A percentile compares a stretch with the other conserved stretches of the same genome.
phyloP scores from a whole-genome alignment of 2,797 vertebrate species.

The Spheniscus humboldti region DNA sequence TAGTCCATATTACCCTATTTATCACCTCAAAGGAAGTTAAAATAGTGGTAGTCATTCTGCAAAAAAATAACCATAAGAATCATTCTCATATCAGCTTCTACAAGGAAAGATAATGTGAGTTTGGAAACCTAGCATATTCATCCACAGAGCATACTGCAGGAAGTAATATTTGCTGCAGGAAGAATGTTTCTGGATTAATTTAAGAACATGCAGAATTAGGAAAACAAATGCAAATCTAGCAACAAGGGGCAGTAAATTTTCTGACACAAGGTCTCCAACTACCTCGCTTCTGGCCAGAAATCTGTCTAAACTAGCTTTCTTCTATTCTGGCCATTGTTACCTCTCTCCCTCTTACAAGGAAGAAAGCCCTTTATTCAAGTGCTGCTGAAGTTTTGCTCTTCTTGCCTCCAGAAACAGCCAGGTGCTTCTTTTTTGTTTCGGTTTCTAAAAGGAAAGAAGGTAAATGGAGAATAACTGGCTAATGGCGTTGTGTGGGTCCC shows the following conservation, averaged over 20 bases:
- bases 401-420: not conserved
- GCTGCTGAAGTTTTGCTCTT: not conserved
- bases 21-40: not conserved
- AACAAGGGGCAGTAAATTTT: not conserved
- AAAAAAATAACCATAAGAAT: not conserved
- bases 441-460: not conserved
- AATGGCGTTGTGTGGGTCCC: not conserved
- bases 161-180: not conserved
- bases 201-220: not conserved
- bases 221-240: constrained; percentile 12
- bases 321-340: not conserved
- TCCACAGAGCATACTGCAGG: not conserved
- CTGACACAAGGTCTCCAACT: not conserved
- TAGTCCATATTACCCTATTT: not conserved
- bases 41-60: not conserved
- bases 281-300: not conserved
- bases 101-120: not conserved
- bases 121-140: not conserved
- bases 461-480: not conserved
- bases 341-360: not conserved
- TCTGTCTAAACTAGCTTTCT: not conserved
- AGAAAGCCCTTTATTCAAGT: not conserved
- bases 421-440: not conserved
- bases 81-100: not conserved
- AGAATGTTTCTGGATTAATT: not conserved